Percentiles rank a stretch among this genome's conserved stretches.
phyloP scores from a whole-genome alignment of 2,888 invertebrate species.

The Mantis religiosa region DNA sequence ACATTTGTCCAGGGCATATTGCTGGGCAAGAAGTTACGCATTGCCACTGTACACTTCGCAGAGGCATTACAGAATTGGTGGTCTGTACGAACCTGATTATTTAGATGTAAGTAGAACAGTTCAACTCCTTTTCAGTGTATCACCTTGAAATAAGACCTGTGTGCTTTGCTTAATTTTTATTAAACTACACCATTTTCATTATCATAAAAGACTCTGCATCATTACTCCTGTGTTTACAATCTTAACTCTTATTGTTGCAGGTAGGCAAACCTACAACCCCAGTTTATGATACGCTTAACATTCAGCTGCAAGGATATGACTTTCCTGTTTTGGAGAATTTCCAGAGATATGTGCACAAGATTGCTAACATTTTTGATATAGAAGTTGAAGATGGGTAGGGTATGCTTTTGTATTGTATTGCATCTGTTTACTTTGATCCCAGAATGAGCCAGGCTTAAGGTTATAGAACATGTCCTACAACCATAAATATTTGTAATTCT shows the following conservation, averaged over 20 bases:
- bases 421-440: no score
- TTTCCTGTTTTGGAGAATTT: conserved; percentile 76
- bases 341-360: conserved; percentile 69
- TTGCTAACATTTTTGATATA: conserved; percentile 68
- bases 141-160: neutral
- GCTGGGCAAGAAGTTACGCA: neutral
- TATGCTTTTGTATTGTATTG: no score
- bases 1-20: neutral
- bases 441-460: no score
- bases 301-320: conserved; percentile 80
- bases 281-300: conserved; percentile 67
- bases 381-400: conserved; percentile 69
- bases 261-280: conserved; percentile 64
- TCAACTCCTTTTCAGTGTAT: neutral
- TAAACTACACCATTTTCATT: no score
- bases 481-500: no score
- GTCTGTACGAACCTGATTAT: conserved; percentile 65
- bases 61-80: neutral
- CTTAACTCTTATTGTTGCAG: conserved; percentile 44
- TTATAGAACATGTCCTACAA: no score
- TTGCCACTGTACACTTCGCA: neutral
- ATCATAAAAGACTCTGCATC: no score
- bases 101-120: conserved; percentile 55
- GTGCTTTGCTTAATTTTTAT: no score
- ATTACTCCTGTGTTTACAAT: no score